phyloP scores from a whole-genome alignment of 2,888 invertebrate genomes.

The Strigamia maritima region DNA sequence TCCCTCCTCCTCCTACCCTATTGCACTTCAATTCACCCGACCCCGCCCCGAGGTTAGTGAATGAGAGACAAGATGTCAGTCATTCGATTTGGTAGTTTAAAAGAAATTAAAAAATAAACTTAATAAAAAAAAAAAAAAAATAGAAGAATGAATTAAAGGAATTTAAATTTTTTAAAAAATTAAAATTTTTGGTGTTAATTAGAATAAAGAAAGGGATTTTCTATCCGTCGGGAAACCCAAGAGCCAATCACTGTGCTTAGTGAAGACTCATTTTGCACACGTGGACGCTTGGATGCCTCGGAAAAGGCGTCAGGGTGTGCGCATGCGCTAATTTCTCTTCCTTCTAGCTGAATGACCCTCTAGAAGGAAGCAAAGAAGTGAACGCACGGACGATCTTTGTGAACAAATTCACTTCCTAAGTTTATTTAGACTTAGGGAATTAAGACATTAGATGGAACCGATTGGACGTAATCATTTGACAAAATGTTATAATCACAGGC shows the following conservation, averaged over 20 bases:
- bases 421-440: neutral
- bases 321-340: constrained; percentile 26
- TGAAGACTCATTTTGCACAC: constrained; percentile 32
- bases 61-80: constrained; percentile 13
- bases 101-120: neutral
- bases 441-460: neutral
- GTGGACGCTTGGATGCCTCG: constrained; percentile 13
- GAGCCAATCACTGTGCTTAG: constrained; percentile 6
- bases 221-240: constrained; percentile 13
- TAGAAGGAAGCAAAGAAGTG: neutral
- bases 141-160: neutral
- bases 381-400: constrained; percentile 26
- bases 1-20: neutral
- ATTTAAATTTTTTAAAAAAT: neutral
- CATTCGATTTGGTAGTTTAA: neutral
- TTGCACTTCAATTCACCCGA: constrained; percentile 28
- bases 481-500: too few species aligned
- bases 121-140: neutral
- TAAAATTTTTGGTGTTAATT: neutral
- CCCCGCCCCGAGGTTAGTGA: constrained; percentile 22
- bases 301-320: constrained; percentile 17
- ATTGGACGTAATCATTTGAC: neutral
- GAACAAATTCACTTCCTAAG: constrained; percentile 13
- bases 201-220: constrained; percentile 19
- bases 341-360: constrained; percentile 15